Conservation (phyloP, 2,113 vertebrate species). For the Hemiscyllium ocellatum region DNA sequence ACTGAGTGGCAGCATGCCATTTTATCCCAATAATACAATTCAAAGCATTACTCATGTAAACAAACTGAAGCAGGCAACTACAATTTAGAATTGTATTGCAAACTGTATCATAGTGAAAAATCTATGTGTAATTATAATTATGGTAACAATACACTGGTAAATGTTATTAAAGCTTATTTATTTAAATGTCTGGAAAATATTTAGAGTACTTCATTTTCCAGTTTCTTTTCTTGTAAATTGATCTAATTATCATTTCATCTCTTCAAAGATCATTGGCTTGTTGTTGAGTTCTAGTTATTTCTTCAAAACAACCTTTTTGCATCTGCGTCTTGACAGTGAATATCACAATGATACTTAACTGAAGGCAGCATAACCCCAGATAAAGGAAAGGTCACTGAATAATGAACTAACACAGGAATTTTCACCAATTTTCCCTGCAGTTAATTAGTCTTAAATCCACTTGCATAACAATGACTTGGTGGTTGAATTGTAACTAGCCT, state of each 20-base stretch:
- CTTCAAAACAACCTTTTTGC: not conserved
- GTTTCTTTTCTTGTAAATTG: not conserved
- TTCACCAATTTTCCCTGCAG: not conserved
- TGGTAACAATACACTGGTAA: not conserved
- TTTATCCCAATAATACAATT: not conserved
- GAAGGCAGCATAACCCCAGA: not conserved
- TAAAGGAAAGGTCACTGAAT: not conserved
- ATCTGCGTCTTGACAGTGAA: not conserved
- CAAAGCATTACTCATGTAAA: not conserved
- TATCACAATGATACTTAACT: not conserved
- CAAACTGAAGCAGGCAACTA: not conserved
- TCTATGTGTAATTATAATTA: not conserved
- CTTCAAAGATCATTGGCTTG: not conserved
- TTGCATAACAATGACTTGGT: not conserved
- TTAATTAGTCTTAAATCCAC: not conserved
- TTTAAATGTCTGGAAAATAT: not conserved
- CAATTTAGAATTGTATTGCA: not conserved
- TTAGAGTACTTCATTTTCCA: not conserved
- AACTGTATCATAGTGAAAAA: not conserved
- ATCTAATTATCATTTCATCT: not conserved
- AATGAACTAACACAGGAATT: not conserved
- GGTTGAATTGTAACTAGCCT: not conserved
- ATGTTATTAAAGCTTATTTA: not conserved
- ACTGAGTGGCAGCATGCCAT: not conserved
- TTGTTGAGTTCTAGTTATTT: not conserved